phyloP scores from a whole-genome alignment of 2,797 vertebrate genomes.

The Smutsia temminckii region DNA sequence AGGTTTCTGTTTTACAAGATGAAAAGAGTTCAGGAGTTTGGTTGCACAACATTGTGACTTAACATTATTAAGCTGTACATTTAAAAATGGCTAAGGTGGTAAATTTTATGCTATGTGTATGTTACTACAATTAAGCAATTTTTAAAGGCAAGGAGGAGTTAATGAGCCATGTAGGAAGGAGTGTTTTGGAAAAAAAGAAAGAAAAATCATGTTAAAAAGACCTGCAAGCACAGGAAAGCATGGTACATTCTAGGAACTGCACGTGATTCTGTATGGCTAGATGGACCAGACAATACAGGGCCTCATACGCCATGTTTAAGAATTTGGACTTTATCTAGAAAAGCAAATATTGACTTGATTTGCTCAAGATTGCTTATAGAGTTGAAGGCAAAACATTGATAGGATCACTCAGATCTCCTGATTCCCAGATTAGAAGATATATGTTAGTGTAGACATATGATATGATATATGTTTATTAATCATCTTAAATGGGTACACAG shows the following conservation, averaged over 20 bases:
- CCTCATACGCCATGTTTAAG: background rate
- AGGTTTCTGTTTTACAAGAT: background rate
- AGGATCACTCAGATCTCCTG: background rate
- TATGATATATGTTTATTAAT: background rate
- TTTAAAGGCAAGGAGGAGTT: background rate
- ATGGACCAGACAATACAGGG: background rate
- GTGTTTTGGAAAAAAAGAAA: background rate
- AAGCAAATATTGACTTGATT: constrained; percentile 33
- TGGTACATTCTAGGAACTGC: background rate
- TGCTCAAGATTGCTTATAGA: background rate
- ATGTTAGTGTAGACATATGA: background rate
- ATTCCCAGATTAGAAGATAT: background rate
- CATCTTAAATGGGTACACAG: background rate
- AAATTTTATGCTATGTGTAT: background rate
- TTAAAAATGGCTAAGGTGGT: background rate
- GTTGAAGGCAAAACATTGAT: background rate
- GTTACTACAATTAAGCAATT: background rate
- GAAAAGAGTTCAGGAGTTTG: background rate
- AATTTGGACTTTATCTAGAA: constrained; percentile 19
- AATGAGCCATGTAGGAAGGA: background rate
- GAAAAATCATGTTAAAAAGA: background rate
- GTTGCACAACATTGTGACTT: background rate
- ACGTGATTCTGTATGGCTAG: background rate
- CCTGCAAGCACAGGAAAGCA: background rate
- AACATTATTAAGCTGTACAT: background rate